A percentile compares a stretch with the other conserved stretches of the same genome.
Conservation (phyloP, 1,140 invertebrate species). For the Anadara kagoshimensis region DNA sequence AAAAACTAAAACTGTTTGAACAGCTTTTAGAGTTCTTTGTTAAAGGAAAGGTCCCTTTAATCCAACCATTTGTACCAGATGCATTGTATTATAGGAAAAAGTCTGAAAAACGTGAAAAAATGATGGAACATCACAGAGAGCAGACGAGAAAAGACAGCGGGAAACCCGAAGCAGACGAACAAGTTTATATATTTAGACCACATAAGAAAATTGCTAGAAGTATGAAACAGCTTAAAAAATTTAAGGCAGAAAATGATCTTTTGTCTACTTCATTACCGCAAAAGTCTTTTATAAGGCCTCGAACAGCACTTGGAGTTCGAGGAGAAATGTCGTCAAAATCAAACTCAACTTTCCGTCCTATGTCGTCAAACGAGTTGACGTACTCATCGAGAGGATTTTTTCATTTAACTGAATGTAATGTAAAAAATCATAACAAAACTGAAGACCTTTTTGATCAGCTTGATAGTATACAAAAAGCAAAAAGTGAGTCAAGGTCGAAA, state of each 20-base stretch:
- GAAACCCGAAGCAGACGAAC: conserved; percentile 23
- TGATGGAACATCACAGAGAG: conserved; percentile 29
- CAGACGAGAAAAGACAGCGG: conserved; percentile 12
- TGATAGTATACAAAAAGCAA: conserved; percentile 53
- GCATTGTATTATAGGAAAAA: conserved; percentile 52
- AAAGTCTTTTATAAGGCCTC: conserved; percentile 5
- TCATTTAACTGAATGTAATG: conserved; percentile 37
- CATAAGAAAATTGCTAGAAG: conserved; percentile 52
- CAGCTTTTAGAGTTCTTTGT: conserved; percentile 58
- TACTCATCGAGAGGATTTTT: conserved; percentile 23
- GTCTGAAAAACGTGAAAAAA: conserved; percentile 47
- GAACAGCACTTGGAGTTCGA: conserved; percentile 19
- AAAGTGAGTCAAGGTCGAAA: conserved; percentile 45
- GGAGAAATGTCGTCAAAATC: conserved; percentile 5
- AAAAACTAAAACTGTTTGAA: conserved; percentile 40
- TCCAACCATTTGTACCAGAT: conserved; percentile 59
- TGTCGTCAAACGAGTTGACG: conserved; percentile 21
- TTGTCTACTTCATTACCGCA: conserved; percentile 18
- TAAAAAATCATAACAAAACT: conserved; percentile 26
- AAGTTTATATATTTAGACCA: conserved; percentile 12
- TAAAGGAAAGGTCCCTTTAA: conserved; percentile 55
- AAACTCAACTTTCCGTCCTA: conserved; percentile 2
- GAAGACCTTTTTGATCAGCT: conserved; percentile 50
- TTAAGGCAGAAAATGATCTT: conserved; percentile 55
- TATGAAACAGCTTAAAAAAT: conserved; percentile 55